A percentile compares a stretch with the other conserved stretches of the same genome.
These are phyloP conservation scores for Drosophila lacertosa DNA, from an alignment of 1,140 invertebrate genomes.

Conservation along the genomic window DNA sequence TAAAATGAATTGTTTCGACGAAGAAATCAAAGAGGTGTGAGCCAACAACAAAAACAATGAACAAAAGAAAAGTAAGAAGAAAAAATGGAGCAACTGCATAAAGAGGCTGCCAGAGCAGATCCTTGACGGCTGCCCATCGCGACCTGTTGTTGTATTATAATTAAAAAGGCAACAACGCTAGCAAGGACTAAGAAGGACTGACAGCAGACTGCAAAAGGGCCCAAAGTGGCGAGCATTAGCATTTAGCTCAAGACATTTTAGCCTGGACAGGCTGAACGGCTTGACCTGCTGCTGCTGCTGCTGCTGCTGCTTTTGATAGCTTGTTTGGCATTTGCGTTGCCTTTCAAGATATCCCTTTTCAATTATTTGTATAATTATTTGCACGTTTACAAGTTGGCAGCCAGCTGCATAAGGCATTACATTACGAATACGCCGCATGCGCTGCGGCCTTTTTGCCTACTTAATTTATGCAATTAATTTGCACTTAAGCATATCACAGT, in stretches of 20 bases:
- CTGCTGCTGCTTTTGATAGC: slow-evolving; percentile 8
- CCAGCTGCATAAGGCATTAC: slow-evolving; percentile 52
- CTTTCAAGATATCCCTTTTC: slow-evolving; percentile 62
- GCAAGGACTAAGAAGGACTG: slow-evolving; percentile 12
- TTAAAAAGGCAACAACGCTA: slow-evolving; percentile 67
- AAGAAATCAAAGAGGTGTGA: slow-evolving; percentile 63
- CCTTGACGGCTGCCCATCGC: not conserved
- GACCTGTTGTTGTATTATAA: slow-evolving; percentile 68
- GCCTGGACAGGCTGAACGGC: not conserved
- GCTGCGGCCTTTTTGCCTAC: slow-evolving; percentile 49
- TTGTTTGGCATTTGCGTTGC: slow-evolving; percentile 18
- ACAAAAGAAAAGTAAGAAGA: not conserved
- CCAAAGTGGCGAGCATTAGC: slow-evolving; percentile 20
- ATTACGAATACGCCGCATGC: slow-evolving; percentile 60
- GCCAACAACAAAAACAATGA: slow-evolving; percentile 4
- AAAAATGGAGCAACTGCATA: slow-evolving; percentile 16
- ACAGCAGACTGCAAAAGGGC: slow-evolving; percentile 7
- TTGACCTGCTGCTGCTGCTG: slow-evolving; percentile 8
- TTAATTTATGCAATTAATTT: slow-evolving; percentile 83
- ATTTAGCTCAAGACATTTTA: slow-evolving; percentile 25
- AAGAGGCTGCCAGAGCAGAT: slow-evolving; percentile 2
- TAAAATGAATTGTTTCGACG: slow-evolving; percentile 22
- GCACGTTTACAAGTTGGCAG: slow-evolving; percentile 54
- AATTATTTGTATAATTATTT: slow-evolving; percentile 82
- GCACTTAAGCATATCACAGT: slow-evolving; percentile 62